Percentiles rank a stretch among this genome's conserved stretches.
Evolutionary conservation across 2,888 invertebrate species (phyloP).

Genomic region (Aspidiotus rigidus): DNA sequence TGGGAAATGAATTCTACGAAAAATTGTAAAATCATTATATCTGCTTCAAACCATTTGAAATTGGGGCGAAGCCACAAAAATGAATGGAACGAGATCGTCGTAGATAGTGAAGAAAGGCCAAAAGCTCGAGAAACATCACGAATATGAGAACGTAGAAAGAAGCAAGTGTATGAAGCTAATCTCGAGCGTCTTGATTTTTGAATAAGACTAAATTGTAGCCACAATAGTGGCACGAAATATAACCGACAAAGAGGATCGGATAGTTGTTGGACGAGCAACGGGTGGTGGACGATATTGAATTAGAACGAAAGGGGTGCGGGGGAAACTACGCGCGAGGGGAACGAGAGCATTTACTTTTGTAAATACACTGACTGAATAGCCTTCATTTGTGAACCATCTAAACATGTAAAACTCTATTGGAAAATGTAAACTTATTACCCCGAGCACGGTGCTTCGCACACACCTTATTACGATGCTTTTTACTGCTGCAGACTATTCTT

Average conservation of each 20-base stretch:
- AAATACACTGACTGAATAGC: slow-evolving; percentile 32
- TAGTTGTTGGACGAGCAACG: slow-evolving; percentile 12
- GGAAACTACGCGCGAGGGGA: slow-evolving; percentile 1
- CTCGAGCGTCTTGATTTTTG: slow-evolving; percentile 31
- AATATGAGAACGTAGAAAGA: background rate
- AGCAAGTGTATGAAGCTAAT: slow-evolving; percentile 29
- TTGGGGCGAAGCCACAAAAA: too few species aligned
- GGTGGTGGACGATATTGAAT: background rate
- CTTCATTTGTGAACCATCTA: slow-evolving; percentile 33
- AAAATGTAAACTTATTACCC: slow-evolving; percentile 33
- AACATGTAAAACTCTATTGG: slow-evolving; percentile 32
- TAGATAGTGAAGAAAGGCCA: too few species aligned
- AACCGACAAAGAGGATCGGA: slow-evolving; percentile 21
- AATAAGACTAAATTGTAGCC: slow-evolving; percentile 33
- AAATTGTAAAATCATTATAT: too few species aligned
- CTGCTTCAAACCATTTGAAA: too few species aligned
- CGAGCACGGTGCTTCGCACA: slow-evolving; percentile 27
- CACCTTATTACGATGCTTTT: slow-evolving; percentile 32
- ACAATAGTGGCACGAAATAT: slow-evolving; percentile 29
- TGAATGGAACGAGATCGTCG: too few species aligned
- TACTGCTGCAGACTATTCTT: slow-evolving; percentile 15
- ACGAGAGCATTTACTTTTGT: slow-evolving; percentile 26
- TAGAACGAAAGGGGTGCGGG: background rate
- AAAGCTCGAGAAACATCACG: too few species aligned
- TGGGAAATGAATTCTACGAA: too few species aligned